phyloP scores from a whole-genome alignment of 2,888 invertebrate genomes.

The Frankliniella intonsa region DNA sequence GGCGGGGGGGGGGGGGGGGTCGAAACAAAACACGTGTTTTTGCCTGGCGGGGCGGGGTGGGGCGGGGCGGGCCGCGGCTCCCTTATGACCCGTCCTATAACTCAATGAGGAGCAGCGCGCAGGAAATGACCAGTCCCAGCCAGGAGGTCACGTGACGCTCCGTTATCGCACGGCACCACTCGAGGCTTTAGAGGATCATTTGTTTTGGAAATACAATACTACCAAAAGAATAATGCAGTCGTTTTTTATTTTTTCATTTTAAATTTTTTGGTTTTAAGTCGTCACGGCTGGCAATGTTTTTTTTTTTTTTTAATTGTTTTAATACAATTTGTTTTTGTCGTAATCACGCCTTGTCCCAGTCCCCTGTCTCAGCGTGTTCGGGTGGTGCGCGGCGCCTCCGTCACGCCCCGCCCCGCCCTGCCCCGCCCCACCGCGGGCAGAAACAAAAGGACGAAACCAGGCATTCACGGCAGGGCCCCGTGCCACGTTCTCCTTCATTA shows the following conservation, averaged over 20 bases:
- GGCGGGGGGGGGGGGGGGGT: background rate
- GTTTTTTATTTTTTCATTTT: too few species aligned
- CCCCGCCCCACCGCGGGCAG: background rate
- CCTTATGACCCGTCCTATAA: background rate
- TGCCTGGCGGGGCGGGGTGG: background rate
- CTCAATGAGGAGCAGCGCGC: background rate
- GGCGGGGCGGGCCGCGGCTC: background rate
- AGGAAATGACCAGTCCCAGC: too few species aligned
- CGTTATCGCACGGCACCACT: too few species aligned
- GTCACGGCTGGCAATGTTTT: background rate
- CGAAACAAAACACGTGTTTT: background rate
- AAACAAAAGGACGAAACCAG: constrained; percentile 12
- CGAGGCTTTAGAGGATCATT: too few species aligned
- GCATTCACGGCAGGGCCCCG: background rate
- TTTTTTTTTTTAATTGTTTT: background rate
- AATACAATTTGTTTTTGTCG: background rate
- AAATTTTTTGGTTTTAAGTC: too few species aligned
- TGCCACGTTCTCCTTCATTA: constrained; percentile 8
- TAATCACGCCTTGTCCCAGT: background rate
- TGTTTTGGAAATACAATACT: too few species aligned
- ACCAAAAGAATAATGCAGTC: too few species aligned
- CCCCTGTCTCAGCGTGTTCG: too few species aligned
- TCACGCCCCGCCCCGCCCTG: background rate
- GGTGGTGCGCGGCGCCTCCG: too few species aligned
- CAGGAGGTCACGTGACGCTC: too few species aligned